Percentiles rank a stretch among this genome's conserved stretches.
Evolutionary conservation across 2,113 vertebrate species (phyloP).

Genomic region (Hiodon alosoides): DNA sequence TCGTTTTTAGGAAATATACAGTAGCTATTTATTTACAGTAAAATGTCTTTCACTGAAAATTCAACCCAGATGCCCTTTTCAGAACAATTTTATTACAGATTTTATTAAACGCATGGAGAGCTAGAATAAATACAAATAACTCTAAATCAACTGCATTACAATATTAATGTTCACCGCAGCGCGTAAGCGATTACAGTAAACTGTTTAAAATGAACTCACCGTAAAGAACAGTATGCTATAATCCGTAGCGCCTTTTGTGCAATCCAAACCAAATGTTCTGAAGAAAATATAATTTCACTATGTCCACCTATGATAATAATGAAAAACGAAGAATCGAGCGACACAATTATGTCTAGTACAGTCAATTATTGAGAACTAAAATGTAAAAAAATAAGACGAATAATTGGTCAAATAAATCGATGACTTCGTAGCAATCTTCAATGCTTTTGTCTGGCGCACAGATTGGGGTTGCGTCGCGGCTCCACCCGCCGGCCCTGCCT

Average conservation of each 20-base stretch:
- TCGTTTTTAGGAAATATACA: too few relatives aligned
- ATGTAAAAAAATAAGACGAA: conserved; percentile 18
- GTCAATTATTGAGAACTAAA: too few relatives aligned
- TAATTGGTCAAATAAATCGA: conserved; percentile 20
- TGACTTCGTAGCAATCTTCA: conserved; percentile 41
- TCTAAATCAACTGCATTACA: background rate
- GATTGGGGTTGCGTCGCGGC: conserved; percentile 53
- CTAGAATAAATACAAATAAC: background rate
- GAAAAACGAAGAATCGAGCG: conserved; percentile 24
- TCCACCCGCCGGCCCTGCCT: conserved; percentile 62
- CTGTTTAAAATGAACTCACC: conserved; percentile 55
- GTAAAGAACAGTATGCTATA: conserved; percentile 53
- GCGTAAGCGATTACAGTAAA: conserved; percentile 24
- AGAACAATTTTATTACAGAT: too few relatives aligned
- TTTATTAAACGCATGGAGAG: background rate
- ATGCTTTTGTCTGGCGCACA: conserved; percentile 55
- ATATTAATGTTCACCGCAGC: background rate
- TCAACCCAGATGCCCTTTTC: too few relatives aligned
- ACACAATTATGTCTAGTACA: background rate
- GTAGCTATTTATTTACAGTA: too few relatives aligned
- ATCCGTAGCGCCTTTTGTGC: conserved; percentile 53
- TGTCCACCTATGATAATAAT: conserved; percentile 30
- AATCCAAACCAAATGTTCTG: conserved; percentile 50
- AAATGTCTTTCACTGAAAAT: too few relatives aligned
- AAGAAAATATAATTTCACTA: conserved; percentile 37